A percentile compares a stretch with the other conserved stretches of the same genome.
Evolutionary conservation across 2,888 invertebrate genomes (phyloP).

Genomic region (Crematogaster levior): DNA sequence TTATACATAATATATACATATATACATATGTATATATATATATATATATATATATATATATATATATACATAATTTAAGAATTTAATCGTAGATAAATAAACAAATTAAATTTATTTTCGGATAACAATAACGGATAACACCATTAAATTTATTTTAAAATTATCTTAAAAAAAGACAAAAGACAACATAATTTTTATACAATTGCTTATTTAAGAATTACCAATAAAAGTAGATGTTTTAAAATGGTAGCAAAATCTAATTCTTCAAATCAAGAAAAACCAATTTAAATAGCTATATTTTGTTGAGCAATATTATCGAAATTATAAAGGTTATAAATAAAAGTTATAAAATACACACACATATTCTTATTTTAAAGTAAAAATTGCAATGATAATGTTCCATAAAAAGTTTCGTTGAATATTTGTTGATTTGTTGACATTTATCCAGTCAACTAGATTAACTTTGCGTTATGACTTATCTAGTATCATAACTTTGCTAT

Average conservation of each 20-base stretch:
- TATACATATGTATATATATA: too few relatives aligned
- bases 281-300: not conserved
- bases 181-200: not conserved
- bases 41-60: too few relatives aligned
- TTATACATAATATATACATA: too few relatives aligned
- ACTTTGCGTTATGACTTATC: too few relatives aligned
- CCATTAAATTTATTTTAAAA: too few relatives aligned
- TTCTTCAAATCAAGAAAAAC: not conserved
- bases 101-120: not conserved
- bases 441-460: not conserved
- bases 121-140: too few relatives aligned
- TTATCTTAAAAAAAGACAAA: not conserved
- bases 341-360: not conserved
- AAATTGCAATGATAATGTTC: not conserved
- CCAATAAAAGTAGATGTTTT: not conserved
- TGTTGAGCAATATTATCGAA: not conserved
- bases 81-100: not conserved
- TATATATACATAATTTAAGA: too few relatives aligned
- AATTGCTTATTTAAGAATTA: not conserved
- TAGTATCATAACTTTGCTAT: not conserved
- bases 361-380: not conserved
- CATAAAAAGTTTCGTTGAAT: not conserved
- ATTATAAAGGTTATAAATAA: too few relatives aligned
- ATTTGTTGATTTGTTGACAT: not conserved
- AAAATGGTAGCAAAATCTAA: not conserved